phyloP scores from a whole-genome alignment of 2,888 invertebrate species.

The Tupiocoris notatus region DNA sequence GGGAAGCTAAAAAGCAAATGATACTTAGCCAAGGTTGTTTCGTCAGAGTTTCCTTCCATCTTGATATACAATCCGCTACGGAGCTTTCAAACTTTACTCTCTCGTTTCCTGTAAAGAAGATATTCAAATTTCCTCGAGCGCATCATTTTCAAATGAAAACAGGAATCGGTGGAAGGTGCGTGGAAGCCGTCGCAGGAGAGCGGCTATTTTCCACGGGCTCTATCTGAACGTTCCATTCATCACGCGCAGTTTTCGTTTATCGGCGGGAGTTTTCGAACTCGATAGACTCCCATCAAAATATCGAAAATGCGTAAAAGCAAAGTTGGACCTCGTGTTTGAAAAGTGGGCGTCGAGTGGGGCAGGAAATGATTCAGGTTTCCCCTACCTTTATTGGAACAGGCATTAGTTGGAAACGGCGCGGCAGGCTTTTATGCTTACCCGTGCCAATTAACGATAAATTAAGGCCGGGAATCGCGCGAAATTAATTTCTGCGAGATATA shows the following conservation, averaged over 20 bases:
- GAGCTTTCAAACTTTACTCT: background rate
- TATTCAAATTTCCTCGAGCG: background rate
- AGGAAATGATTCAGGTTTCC: background rate
- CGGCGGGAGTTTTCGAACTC: background rate
- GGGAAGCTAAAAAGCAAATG: background rate
- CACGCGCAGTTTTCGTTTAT: background rate
- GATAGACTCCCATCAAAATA: background rate
- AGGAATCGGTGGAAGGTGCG: background rate
- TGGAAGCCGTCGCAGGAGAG: background rate
- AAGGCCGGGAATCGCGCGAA: background rate
- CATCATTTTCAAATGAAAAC: background rate
- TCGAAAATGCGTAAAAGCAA: slow-evolving; percentile 17
- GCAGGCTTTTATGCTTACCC: background rate
- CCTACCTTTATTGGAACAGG: background rate
- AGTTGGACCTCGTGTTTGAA: slow-evolving; percentile 2
- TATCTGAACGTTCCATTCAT: background rate
- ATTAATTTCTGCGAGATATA: too few relatives aligned
- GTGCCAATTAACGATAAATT: background rate
- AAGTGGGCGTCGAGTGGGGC: background rate
- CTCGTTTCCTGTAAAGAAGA: background rate
- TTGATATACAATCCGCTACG: background rate
- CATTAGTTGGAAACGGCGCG: background rate
- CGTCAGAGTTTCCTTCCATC: background rate
- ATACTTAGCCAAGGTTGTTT: background rate
- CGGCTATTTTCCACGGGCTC: background rate